Percentiles rank a stretch among this genome's conserved stretches.
phyloP scores from a whole-genome alignment of 2,797 vertebrate genomes.

The Gymnothorax reevesii region DNA sequence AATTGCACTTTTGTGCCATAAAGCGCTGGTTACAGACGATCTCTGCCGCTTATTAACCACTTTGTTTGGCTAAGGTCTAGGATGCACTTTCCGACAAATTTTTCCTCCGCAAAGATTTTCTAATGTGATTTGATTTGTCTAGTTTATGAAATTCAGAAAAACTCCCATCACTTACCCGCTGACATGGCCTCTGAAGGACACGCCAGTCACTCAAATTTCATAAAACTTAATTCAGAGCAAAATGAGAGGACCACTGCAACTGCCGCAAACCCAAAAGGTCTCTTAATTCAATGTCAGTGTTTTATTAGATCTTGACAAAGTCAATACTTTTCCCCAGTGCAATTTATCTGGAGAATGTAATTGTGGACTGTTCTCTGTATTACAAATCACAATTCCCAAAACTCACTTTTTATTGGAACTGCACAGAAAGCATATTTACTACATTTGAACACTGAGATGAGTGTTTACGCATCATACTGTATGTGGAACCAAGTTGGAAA shows the following conservation, averaged over 20 bases:
- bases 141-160: constrained; percentile 35
- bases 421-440: background rate
- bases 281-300: constrained; percentile 20
- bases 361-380: background rate
- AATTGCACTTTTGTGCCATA: constrained; percentile 16
- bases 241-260: background rate
- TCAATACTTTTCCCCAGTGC: background rate
- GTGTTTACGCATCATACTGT: background rate
- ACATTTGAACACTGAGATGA: background rate
- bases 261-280: background rate
- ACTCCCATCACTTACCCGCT: constrained; percentile 27
- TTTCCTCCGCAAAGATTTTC: constrained; percentile 51
- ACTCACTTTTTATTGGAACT: constrained; percentile 3
- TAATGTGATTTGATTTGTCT: constrained; percentile 53
- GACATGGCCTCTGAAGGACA: constrained; percentile 10
- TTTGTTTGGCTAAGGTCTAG: constrained; percentile 40
- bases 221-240: background rate
- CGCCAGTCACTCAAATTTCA: constrained; percentile 6
- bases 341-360: constrained; percentile 24
- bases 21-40: constrained; percentile 35
- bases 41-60: constrained; percentile 46
- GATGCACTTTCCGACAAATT: constrained; percentile 53
- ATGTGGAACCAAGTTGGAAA: background rate
- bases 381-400: background rate
- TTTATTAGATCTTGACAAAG: constrained; percentile 28